phyloP scores from a whole-genome alignment of 2,113 vertebrate genomes.

The Cavia porcellus region DNA sequence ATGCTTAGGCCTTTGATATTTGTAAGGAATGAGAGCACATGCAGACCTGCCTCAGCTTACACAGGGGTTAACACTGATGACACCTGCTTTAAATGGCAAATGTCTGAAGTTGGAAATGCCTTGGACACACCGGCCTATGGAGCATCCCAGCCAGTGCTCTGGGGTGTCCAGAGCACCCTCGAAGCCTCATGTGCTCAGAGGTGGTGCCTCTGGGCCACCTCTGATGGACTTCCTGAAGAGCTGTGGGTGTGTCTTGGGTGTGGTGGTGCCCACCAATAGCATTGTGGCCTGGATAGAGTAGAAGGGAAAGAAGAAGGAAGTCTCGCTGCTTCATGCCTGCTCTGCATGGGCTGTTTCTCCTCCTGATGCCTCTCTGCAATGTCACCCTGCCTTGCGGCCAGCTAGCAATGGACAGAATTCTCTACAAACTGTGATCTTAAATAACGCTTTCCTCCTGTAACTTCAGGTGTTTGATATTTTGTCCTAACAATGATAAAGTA shows the following conservation, averaged over 20 bases:
- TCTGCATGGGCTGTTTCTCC: not conserved
- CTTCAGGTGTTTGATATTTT: not conserved
- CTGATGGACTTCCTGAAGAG: not conserved
- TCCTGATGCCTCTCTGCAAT: not conserved
- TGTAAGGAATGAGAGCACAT: not conserved
- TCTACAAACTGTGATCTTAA: not conserved
- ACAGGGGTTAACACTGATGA: not conserved
- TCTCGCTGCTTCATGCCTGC: not conserved
- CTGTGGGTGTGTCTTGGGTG: too few relatives aligned
- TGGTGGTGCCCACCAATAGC: not conserved
- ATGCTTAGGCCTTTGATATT: not conserved
- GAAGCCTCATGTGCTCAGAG: not conserved
- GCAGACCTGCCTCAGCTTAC: not conserved
- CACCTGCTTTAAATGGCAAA: not conserved
- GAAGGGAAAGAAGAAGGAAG: not conserved
- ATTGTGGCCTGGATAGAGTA: not conserved
- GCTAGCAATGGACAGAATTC: not conserved
- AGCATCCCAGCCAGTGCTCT: not conserved
- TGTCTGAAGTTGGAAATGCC: not conserved
- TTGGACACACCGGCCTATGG: fast-evolving
- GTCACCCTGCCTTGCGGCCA: too few relatives aligned
- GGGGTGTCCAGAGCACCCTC: not conserved
- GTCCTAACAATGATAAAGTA: not conserved
- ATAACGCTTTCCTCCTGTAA: not conserved
- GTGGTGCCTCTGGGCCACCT: not conserved